A percentile compares a stretch with the other conserved stretches of the same genome.
These are phyloP conservation scores for Phymatocera aterrima DNA, from an alignment of 2,888 invertebrate species.

Conservation along the genomic window DNA sequence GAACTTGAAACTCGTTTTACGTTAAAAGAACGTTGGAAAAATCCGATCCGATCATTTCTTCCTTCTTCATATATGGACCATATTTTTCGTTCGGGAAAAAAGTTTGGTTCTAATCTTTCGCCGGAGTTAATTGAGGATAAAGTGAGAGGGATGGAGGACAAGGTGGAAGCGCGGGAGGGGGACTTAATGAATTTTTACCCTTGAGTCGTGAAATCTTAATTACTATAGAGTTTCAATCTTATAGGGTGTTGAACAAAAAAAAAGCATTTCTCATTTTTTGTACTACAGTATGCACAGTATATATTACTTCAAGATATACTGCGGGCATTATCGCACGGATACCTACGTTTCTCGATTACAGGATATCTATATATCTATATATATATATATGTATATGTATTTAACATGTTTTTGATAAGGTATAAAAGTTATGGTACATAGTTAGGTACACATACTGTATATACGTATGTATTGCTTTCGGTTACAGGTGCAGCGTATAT, in stretches of 20 bases:
- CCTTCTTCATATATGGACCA: not conserved
- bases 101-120: not conserved
- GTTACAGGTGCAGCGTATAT: too few relatives aligned
- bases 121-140: not conserved
- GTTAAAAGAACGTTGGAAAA: too few relatives aligned
- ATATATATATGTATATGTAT: too few relatives aligned
- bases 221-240: slow-evolving; percentile 1
- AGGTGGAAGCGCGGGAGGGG: not conserved
- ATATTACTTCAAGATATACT: not conserved
- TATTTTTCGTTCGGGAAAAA: not conserved
- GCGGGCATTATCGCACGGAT: not conserved
- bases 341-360: too few relatives aligned
- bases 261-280: not conserved
- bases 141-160: not conserved
- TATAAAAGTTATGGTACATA: not conserved
- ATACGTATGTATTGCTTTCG: too few relatives aligned
- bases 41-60: not conserved
- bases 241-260: not conserved
- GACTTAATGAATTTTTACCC: not conserved
- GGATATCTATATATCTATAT: too few relatives aligned
- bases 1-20: too few relatives aligned
- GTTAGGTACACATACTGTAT: not conserved
- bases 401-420: slow-evolving; percentile 1
- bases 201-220: slow-evolving; percentile 22
- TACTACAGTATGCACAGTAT: too few relatives aligned